Percentiles rank a stretch among this genome's conserved stretches.
phyloP scores from a whole-genome alignment of 2,888 invertebrate genomes.

The Atethmia centrago region DNA sequence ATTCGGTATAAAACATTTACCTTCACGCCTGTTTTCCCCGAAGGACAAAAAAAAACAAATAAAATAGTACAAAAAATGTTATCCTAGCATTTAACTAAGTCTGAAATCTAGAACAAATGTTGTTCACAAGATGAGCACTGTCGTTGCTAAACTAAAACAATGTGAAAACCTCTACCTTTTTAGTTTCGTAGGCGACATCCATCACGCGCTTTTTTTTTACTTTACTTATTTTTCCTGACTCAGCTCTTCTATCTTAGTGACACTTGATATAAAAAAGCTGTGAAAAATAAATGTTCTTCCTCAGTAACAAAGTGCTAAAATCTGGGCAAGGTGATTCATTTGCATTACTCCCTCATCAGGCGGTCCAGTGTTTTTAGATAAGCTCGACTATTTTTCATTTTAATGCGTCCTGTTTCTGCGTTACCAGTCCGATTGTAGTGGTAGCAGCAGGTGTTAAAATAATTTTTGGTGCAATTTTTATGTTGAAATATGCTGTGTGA shows the following conservation, averaged over 20 bases:
- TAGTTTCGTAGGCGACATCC: constrained; percentile 37
- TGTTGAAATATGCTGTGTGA: constrained; percentile 22
- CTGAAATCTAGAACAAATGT: not conserved
- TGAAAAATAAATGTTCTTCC: constrained; percentile 43
- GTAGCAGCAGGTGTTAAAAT: constrained; percentile 41
- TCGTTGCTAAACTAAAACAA: constrained; percentile 27
- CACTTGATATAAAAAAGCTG: constrained; percentile 48
- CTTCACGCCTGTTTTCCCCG: too few species aligned
- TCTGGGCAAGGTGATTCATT: constrained; percentile 64
- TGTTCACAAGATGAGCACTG: not conserved
- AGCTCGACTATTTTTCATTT: constrained; percentile 68
- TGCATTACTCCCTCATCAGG: constrained; percentile 62
- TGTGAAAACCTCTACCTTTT: constrained; percentile 18
- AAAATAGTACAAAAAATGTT: not conserved
- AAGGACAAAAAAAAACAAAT: not conserved
- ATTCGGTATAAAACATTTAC: too few species aligned
- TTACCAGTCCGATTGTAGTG: constrained; percentile 28
- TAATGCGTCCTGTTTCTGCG: constrained; percentile 68
- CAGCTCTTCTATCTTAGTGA: constrained; percentile 40
- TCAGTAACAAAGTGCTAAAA: constrained; percentile 53
- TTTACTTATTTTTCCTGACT: constrained; percentile 18
- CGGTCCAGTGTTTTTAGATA: constrained; percentile 67
- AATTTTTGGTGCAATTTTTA: constrained; percentile 29
- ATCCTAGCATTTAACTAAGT: not conserved
- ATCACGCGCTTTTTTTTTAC: constrained; percentile 47